These are phyloP conservation scores for Pyrrhosoma nymphula DNA, from an alignment of 2,888 invertebrate genomes.

Conservation along the genomic window DNA sequence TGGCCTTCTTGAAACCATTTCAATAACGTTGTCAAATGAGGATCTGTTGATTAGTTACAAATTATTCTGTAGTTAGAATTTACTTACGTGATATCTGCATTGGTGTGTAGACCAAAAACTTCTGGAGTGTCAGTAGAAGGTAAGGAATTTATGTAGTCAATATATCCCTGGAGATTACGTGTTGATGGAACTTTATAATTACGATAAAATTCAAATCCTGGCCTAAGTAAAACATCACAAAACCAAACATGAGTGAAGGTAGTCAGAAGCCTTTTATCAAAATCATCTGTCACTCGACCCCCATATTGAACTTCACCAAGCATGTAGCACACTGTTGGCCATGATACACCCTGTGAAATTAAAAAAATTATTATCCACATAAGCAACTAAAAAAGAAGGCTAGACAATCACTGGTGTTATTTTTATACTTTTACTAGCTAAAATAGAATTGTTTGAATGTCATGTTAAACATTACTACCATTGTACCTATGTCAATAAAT, in stretches of 20 bases:
- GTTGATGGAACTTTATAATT: constrained; percentile 95
- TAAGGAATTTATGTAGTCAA: constrained; percentile 92
- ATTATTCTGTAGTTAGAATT: background rate
- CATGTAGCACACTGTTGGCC: constrained; percentile 99
- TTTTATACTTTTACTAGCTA: too few species aligned
- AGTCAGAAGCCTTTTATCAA: constrained; percentile 94
- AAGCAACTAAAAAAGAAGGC: too few species aligned
- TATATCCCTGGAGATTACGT: constrained; percentile 86
- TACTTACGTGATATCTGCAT: constrained; percentile 94
- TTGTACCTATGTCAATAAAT: too few species aligned
- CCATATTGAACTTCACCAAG: constrained; percentile 92
- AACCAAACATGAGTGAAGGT: constrained; percentile 97
- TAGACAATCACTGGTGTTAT: too few species aligned
- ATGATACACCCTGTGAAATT: constrained; percentile 88
- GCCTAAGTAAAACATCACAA: constrained; percentile 91
- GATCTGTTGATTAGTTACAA: too few species aligned
- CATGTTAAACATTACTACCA: too few species aligned
- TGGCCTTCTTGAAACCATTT: too few species aligned
- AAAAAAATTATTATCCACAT: too few species aligned
- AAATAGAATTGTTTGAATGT: too few species aligned
- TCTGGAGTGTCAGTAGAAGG: constrained; percentile 94
- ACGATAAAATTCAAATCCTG: constrained; percentile 95
- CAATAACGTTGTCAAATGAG: too few species aligned
- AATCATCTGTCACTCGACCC: constrained; percentile 97
- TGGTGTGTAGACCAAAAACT: constrained; percentile 97